Evolutionary conservation across 1,140 invertebrate species (phyloP), one percentile per base, ranked within the genome.

Genomic region (Luehdorfia chinensis): DNA sequence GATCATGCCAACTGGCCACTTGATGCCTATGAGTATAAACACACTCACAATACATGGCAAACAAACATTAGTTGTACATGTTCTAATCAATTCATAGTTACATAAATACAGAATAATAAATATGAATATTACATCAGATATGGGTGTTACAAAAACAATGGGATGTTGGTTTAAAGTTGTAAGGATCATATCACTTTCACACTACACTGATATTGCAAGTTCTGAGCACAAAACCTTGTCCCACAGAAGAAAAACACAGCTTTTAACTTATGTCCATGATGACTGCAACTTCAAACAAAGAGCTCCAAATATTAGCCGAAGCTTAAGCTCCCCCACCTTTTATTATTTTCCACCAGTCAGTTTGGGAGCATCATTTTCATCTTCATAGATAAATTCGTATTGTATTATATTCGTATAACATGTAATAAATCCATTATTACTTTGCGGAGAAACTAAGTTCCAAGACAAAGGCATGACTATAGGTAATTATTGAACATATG

Each of bases 1-100:
- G 77, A 81, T 72, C 74, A 75, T 75, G 74, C 77, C 76, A 70
- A 69, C 44, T 55, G 72, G 67, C 67, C 59, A 67, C 65, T 55
- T 66, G 50, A 64, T 68, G 74, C 72, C 68, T 71, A 61, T 68
- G 65, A 70, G 66, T 74, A 73, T 57, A 57, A 27, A 31, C 65
- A 44, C 57, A 78, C 69, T 71, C 73, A 71, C 69, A 75, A 44
- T 65, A 50, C 25, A 43, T 31, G 47, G 50, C 50, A 59, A 66
- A n/a, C n/a, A n/a, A n/a, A 52, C 50, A 59, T 66, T 62, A 57
- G 59, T 72, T 66, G 60, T 70, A 81, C 63, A 77, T 55, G 55
- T 57, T 56, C 58, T 65, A 60, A 41, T 51, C 30, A 48, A 50
- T 48, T 52, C n/a, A 49, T 44, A 55, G n/a, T 44, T 47, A 25